Conservation (phyloP, 2,797 vertebrate species). For the Australoheros facetus region DNA sequence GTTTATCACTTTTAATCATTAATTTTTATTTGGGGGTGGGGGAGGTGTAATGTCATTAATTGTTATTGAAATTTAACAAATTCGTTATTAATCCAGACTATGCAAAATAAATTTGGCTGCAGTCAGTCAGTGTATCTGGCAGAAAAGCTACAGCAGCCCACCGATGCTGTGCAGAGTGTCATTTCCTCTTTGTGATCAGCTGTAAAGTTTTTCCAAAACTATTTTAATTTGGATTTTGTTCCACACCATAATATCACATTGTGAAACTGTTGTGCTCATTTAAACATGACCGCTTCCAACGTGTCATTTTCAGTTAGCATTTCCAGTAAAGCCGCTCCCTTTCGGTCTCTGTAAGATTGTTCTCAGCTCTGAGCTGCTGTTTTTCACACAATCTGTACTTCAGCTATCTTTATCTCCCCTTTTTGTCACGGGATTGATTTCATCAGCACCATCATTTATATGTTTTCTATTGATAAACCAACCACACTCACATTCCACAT, state of each 20-base stretch:
- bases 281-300: slow-evolving; percentile 35
- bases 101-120: background rate
- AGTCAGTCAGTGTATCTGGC: background rate
- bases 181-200: slow-evolving; percentile 18
- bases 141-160: background rate
- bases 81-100: background rate
- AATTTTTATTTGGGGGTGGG: no score
- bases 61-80: background rate
- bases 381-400: slow-evolving; percentile 9
- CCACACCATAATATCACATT: slow-evolving; percentile 25
- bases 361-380: slow-evolving; percentile 10
- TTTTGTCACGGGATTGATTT: slow-evolving; percentile 55
- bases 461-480: slow-evolving; percentile 61
- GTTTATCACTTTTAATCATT: background rate
- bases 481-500: slow-evolving; percentile 44
- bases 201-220: slow-evolving; percentile 19
- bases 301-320: slow-evolving; percentile 53
- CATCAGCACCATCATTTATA: slow-evolving; percentile 54
- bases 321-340: slow-evolving; percentile 54
- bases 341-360: background rate
- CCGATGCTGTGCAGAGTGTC: background rate
- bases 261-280: slow-evolving; percentile 27
- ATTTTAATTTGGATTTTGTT: slow-evolving; percentile 36
- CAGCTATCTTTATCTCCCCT: slow-evolving; percentile 31
- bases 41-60: background rate